Evolutionary conservation across 2,797 vertebrate genomes (phyloP), one percentile per base, ranked within the genome.

Genomic region (Myioborus miniatus): DNA sequence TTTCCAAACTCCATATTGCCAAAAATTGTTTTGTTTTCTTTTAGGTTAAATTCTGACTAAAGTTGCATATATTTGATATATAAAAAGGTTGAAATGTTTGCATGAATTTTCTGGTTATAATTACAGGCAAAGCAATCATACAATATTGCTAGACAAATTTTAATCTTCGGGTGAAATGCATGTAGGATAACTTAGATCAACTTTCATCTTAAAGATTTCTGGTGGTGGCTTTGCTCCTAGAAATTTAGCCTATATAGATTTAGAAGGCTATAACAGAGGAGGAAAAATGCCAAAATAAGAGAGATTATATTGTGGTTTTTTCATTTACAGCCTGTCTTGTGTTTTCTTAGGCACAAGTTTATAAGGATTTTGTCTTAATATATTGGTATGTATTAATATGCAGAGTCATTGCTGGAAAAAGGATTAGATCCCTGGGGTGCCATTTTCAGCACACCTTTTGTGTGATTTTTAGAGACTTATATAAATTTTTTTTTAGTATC

Each of bases 401-500:
- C 89, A 95, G 81, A 97, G 87, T 97, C 88, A 96, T 88, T 89
- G 84, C 67, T 92, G 87, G 68, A 93, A 90, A 75, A 89, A 81
- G 53, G 85, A 80, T 55, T 90, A 77, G 94, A 82, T 96, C 65
- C 86, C 90, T 91, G 37, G 65, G 89, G 69, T 97, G 90, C 94
- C 93, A 95, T 97, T 96, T 97, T 93, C 68, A 97, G 87, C 59
- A 74, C 93, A 87, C 43, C 94, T 97, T 97, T 83, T 96, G 59
- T 63, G 91, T 90, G 78, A 92, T 94, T 90, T 68, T 89, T 85
- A 65, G 65, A 89, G 65, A 95, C 69, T 13, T 91, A 59, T 62
- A 64, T 67, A 50, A 83, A 96, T 69, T 89, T 44, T 36, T 72
- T 86, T 75, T 71, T 87, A 79, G 26, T 76, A 49, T 70, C 69